Conservation (phyloP, 2,113 vertebrate genomes). For the Sylvietta virens region DNA sequence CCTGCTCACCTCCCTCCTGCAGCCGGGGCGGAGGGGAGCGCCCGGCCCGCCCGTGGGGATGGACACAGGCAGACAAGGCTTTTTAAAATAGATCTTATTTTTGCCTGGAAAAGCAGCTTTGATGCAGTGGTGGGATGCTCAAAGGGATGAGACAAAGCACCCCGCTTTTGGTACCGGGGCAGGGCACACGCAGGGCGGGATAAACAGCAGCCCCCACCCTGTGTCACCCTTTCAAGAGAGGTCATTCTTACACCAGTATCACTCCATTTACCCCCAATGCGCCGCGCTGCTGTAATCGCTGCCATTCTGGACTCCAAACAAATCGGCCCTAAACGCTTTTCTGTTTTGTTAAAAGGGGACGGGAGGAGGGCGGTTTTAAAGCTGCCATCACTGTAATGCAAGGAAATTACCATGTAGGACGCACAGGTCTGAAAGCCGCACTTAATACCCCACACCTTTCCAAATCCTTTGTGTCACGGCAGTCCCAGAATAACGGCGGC, state of each 20-base stretch:
- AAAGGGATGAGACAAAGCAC: fast-evolving
- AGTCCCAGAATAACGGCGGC: fast-evolving
- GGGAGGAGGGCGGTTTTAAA: not conserved
- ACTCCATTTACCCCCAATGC: not conserved
- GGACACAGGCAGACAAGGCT: fast-evolving
- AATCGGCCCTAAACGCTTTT: not conserved
- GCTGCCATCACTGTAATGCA: not conserved
- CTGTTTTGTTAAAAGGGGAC: not conserved
- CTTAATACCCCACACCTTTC: slow-evolving; percentile 6
- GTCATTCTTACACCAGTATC: fast-evolving
- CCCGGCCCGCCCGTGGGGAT: fast-evolving
- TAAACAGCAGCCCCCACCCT: fast-evolving
- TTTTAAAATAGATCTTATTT: fast-evolving
- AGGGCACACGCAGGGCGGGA: not conserved
- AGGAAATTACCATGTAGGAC: not conserved
- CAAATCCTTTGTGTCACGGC: not conserved
- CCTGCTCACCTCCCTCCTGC: not conserved
- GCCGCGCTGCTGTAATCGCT: not conserved
- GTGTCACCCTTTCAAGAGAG: not conserved
- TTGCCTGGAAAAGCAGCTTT: not conserved
- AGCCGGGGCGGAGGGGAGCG: not conserved
- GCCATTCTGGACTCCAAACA: not conserved
- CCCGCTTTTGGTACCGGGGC: fast-evolving
- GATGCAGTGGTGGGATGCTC: fast-evolving
- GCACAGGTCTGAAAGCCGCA: not conserved